Base-by-base conservation (phyloP, 2,888 invertebrate genomes). In the Tinea pellionella region DNA sequence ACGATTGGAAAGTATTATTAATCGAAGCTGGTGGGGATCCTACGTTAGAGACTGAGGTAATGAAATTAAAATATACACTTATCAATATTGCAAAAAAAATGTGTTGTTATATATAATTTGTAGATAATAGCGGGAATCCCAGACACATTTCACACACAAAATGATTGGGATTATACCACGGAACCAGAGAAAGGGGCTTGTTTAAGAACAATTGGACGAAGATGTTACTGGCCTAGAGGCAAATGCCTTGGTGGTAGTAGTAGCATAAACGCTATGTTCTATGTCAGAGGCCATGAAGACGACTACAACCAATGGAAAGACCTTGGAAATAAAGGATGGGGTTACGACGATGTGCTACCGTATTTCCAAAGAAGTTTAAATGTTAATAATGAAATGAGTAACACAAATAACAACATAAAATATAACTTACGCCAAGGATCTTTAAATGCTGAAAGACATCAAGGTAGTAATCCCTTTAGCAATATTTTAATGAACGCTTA, bases 131-230 rank as follows among this genome's bases (percentile, higher is more conserved):
- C 63, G 16, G 61, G 62, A 12, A 62, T 64, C 57, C 63, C 63
- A 8, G 61, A 64, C 1, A 61, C 16, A 30, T 64, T 63, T 32
- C 65, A 64, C 41, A 60, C 64, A 7, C 47, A 60, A 68, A 68
- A 94, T 59, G 94, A 94, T 72, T 94, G 94, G 94, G 90, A 92
- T 70, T 94, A 94, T 74, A 94, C 93, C 74, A 93, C 93, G 0
- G 94, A 94, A 69, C 93, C 94, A 0, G 91, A 92, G 68, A 90
- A 90, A 30, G 90, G 87, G 24, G 87, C 91, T 0, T 94, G 93
- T 70, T 77, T 93, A 64, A 93, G 93, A 92, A 78, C 74, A 69
- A 60, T 79, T 60, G 77, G 87, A 18, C 74, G 77, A 11, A 73
- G 75, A 12, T 91, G 91, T 64, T 88, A 87, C 60, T 92, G 91